A percentile compares a stretch with the other conserved stretches of the same genome.
Evolutionary conservation across 2,888 invertebrate genomes (phyloP).

Genomic region (Aspidiotus destructor): DNA sequence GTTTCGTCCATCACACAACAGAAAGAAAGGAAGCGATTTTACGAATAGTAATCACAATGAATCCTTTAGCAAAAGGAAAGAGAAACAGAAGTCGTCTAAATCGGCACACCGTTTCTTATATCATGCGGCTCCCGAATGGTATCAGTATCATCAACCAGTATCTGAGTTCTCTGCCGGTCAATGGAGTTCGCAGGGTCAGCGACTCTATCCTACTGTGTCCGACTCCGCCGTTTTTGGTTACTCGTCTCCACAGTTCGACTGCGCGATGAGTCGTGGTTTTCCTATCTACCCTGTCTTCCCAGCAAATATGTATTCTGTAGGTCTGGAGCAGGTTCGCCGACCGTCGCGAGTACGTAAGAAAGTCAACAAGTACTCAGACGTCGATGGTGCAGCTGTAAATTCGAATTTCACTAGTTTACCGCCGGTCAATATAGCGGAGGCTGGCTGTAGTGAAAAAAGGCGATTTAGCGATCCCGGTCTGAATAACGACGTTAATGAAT

Average conservation of each 20-base stretch:
- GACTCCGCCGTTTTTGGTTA: slow-evolving; percentile 35
- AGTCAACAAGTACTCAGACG: slow-evolving; percentile 1
- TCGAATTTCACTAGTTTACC: slow-evolving; percentile 34
- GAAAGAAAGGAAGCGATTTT: no score
- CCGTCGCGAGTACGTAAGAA: neutral
- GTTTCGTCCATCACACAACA: no score
- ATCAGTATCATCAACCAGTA: slow-evolving; percentile 28
- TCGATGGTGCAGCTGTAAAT: neutral
- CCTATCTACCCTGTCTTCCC: slow-evolving; percentile 33
- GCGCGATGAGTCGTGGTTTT: slow-evolving; percentile 25
- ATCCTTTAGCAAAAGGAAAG: no score
- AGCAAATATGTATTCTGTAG: slow-evolving; percentile 18
- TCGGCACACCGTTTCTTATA: slow-evolving; percentile 3
- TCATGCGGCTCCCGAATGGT: slow-evolving; percentile 11
- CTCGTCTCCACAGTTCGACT: slow-evolving; percentile 30
- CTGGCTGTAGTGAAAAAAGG: slow-evolving; percentile 33
- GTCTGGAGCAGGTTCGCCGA: slow-evolving; percentile 11
- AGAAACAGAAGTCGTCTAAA: slow-evolving; percentile 5
- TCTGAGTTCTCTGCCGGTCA: slow-evolving; percentile 32
- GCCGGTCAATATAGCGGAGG: slow-evolving; percentile 32
- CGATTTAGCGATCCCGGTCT: slow-evolving; percentile 35
- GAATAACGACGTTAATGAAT: slow-evolving; percentile 33
- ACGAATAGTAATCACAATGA: no score
- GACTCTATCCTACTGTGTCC: slow-evolving; percentile 34
- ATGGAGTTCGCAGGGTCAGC: slow-evolving; percentile 33